Base-by-base conservation (phyloP, 2,113 vertebrate genomes). In the Natator depressus region DNA sequence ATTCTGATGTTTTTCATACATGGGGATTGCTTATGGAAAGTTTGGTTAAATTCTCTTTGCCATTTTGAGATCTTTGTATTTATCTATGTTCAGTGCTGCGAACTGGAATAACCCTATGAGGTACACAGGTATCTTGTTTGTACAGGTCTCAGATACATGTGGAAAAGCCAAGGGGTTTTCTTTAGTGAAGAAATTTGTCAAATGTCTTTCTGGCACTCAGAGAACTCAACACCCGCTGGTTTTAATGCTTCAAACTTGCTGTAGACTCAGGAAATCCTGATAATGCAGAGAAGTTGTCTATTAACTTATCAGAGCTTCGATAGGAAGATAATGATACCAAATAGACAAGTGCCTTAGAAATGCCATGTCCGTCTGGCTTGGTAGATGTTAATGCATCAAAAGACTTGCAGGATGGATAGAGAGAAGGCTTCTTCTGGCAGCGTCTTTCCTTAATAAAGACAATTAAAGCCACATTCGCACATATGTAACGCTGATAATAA, bases 381-480 rank as follows among this genome's bases (percentile, higher is more conserved):
- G 90, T 31, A 85, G 69, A 82, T 47, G 87, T 69, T 95, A 38
- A 79, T 72, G 53, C 91, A 81, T 14, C 10, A 87, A 87, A 84
- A 91, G 88, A 83, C 79, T 89, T 75, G 75, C 89, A 94, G 50
- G 79, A 92, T 83, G 27, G 14, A 38, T 49, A 42, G 80, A 24
- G 83, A 65, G 91, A 88, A 92, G 89, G 88, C 93, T n/a, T 91
- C 83, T 89, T 95, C 80, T 84, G 72, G 90, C 82, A 83, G 78
- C 96, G 46, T 91, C 57, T 91, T 53, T 90, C 85, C 65, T 89
- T 92, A 54, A 91, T 85, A 80, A 88, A 91, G 78, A 91, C 75
- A 95, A 91, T 85, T 89, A 72, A 75, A 95, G 92, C 49, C 88
- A 89, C 75, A 79, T 86, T 94, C 81, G 92, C 84, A 96, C 94